phyloP scores from a whole-genome alignment of 2,888 invertebrate genomes.

The Cataglyphis rosenhaueri region DNA sequence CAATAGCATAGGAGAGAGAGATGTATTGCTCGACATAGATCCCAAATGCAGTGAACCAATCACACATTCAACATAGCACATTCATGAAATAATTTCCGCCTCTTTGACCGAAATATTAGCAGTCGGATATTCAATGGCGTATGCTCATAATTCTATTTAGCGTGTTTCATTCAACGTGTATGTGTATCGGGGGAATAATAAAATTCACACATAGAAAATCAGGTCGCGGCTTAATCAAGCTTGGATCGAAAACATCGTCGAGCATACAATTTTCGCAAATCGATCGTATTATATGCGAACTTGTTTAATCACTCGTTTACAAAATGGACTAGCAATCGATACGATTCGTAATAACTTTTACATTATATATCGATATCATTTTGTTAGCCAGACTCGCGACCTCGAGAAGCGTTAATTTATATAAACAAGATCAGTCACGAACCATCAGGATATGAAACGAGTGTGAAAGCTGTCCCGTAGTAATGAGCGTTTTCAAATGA shows the following conservation, averaged over 20 bases:
- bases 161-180: constrained; percentile 33
- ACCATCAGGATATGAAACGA: not conserved
- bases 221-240: constrained; percentile 18
- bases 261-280: constrained; percentile 16
- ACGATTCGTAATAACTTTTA: constrained; percentile 15
- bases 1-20: constrained; percentile 55
- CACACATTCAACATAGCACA: constrained; percentile 50
- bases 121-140: constrained; percentile 54
- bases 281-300: not conserved
- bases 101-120: constrained; percentile 58
- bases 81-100: constrained; percentile 63
- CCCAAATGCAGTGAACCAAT: constrained; percentile 52
- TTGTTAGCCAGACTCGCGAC: not conserved
- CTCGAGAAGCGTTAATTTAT: not conserved
- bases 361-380: not conserved
- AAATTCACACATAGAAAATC: constrained; percentile 29
- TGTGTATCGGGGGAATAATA: constrained; percentile 42
- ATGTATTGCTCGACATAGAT: constrained; percentile 56
- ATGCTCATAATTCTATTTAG: constrained; percentile 41
- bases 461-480: not conserved
- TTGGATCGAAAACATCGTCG: constrained; percentile 20
- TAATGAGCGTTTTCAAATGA: not conserved
- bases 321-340: constrained; percentile 13
- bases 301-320: constrained; percentile 23
- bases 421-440: not conserved